These are phyloP conservation scores for Microplitis demolitor DNA, from an alignment of 1,140 invertebrate species.

Conservation along the genomic window DNA sequence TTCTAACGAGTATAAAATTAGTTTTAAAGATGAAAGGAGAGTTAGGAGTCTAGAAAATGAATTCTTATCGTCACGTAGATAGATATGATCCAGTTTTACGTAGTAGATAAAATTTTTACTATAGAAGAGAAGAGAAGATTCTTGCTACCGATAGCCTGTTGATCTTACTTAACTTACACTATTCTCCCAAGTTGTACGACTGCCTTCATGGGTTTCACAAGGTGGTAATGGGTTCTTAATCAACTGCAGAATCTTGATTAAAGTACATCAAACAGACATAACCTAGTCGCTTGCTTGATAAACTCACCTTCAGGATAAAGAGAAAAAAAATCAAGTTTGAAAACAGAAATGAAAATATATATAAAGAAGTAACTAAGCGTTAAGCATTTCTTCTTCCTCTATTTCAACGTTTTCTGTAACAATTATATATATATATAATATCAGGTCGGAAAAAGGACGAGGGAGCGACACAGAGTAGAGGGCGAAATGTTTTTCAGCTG, in stretches of 20 bases:
- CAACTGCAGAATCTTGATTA: constrained; percentile 18
- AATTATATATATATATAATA: not conserved
- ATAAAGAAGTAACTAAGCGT: not conserved
- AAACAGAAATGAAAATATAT: not conserved
- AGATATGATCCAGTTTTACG: not conserved
- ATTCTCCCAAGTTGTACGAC: not conserved
- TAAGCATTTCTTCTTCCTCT: not conserved
- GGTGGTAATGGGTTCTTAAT: constrained; percentile 19
- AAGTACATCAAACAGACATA: constrained; percentile 1
- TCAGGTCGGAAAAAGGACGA: not conserved
- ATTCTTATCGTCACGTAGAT: not conserved
- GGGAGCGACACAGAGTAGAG: not conserved
- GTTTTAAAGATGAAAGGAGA: no score
- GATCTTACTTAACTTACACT: not conserved
- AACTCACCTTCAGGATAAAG: not conserved
- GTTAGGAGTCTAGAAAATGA: no score
- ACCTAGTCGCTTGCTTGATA: not conserved
- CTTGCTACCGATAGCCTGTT: constrained; percentile 19
- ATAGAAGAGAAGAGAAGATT: constrained; percentile 3
- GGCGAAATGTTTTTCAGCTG: constrained; percentile 41
- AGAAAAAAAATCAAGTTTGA: not conserved
- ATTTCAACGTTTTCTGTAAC: no score
- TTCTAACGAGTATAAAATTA: not conserved
- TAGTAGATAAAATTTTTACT: not conserved
- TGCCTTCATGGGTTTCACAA: constrained; percentile 6